Conservation (phyloP, 2,888 invertebrate genomes). For the Vandiemenella viatica region DNA sequence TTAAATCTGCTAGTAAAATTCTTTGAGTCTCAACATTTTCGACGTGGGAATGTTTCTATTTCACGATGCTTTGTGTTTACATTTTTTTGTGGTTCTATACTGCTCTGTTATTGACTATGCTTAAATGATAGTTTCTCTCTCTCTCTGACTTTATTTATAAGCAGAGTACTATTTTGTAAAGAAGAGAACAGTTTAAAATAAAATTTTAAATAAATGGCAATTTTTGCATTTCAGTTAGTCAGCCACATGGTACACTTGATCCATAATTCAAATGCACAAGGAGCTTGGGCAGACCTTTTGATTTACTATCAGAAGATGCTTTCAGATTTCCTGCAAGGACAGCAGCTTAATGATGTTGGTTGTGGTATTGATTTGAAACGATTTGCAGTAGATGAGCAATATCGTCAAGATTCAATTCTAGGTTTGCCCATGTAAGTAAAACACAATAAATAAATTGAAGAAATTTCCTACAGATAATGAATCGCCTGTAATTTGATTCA, state of each 20-base stretch:
- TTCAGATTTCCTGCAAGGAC: slow-evolving; percentile 30
- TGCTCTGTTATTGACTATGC: too few relatives aligned
- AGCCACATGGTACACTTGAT: background rate
- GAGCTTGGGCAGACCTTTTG: slow-evolving; percentile 20
- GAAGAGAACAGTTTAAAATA: background rate
- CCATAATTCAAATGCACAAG: background rate
- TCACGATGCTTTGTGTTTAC: too few relatives aligned
- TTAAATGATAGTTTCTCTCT: too few relatives aligned
- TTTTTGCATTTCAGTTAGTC: slow-evolving; percentile 1
- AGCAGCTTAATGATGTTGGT: slow-evolving; percentile 27
- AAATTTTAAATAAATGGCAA: background rate
- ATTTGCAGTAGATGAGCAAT: slow-evolving; percentile 31
- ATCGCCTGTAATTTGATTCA: background rate
- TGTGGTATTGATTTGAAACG: slow-evolving; percentile 32
- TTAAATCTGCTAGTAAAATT: too few relatives aligned
- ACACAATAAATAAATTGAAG: background rate
- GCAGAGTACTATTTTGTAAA: background rate
- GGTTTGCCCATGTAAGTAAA: slow-evolving; percentile 34
- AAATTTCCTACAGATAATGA: background rate
- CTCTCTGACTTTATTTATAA: background rate
- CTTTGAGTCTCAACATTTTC: too few relatives aligned
- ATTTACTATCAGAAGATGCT: slow-evolving; percentile 25
- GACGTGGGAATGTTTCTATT: too few relatives aligned
- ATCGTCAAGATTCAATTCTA: slow-evolving; percentile 34
- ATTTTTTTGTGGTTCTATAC: too few relatives aligned